These are phyloP conservation scores for Leptodactylus fallax DNA, from an alignment of 2,797 vertebrate genomes.

Conservation along the genomic window DNA sequence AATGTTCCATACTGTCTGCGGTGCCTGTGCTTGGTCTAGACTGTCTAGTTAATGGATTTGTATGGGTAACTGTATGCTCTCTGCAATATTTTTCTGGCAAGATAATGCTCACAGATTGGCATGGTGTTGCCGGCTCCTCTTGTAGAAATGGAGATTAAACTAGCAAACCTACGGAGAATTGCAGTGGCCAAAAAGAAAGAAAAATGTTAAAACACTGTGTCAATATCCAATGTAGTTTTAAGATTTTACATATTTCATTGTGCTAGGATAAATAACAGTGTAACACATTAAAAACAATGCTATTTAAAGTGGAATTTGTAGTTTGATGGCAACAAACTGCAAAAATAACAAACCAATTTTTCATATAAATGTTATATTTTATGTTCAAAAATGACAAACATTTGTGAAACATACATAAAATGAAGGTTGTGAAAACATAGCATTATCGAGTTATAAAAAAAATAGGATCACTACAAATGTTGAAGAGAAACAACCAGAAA, in stretches of 20 bases:
- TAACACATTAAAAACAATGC: background rate
- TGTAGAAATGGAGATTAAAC: slow-evolving; percentile 56
- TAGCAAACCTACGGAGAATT: background rate
- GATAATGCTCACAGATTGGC: slow-evolving; percentile 14
- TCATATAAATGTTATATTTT: background rate
- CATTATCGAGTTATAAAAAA: no score
- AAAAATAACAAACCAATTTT: no score
- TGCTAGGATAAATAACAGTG: background rate
- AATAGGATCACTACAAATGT: no score
- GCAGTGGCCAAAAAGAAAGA: background rate
- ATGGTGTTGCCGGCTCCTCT: slow-evolving; percentile 61
- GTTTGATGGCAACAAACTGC: background rate
- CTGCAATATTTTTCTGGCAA: slow-evolving; percentile 9
- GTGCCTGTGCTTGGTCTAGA: background rate
- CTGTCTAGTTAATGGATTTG: background rate
- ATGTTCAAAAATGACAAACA: background rate
- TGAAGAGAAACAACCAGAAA: no score
- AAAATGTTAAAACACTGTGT: background rate
- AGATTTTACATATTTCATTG: background rate
- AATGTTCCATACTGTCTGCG: background rate
- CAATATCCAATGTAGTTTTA: background rate
- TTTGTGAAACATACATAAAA: background rate
- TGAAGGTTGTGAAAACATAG: background rate
- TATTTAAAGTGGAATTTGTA: background rate
- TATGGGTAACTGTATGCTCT: background rate